Evolutionary conservation across 2,113 vertebrate genomes (phyloP), one percentile per base, ranked within the genome.

Genomic region (Pituophis catenifer): DNA sequence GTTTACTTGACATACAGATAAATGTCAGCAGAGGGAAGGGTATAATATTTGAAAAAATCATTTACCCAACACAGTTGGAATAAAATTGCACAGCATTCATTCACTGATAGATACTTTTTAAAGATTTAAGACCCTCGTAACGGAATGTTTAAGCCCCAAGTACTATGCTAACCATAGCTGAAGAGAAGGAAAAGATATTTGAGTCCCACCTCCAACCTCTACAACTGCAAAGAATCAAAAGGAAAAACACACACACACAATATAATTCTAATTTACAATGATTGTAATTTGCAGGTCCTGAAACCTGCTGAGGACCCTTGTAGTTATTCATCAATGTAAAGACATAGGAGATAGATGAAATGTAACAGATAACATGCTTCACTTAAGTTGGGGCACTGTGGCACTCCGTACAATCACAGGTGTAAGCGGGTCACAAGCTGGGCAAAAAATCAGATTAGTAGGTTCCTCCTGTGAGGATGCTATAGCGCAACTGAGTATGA

Each of bases 1-100:
- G 89, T 95, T 97, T 96, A 94, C 90, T 95, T 97, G 95, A 95
- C 93, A 54, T 94, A 91, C 89, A 96, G 93, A 96, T 48, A 96
- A 95, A 94, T 93, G 88, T 94, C 91, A 96, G 85, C 55, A 93
- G 57, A 95, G 93, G 94, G 57, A 52, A 93, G 33, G 88, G 95
- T 96, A 96, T 93, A 95, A 93, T 95, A 93, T 95, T 95, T 94
- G 7, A 89, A 91, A 93, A 96, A 95, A 92, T 94, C 2, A 95
- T 93, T 96, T 97, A 33, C 5, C 88, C 94, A 65, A 94, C 90
- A 94, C 90, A 62, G 70, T 94, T 86, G 88, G 65, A 93, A 94
- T 91, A 95, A 95, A 95, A 91, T 85, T 44, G 1, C 75, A 12
- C 38, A 62, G 50, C 90, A 0, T 95, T 95, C 6, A 58, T 96